Conservation (phyloP, 1,140 invertebrate genomes). For the Scylla paramamosain region DNA sequence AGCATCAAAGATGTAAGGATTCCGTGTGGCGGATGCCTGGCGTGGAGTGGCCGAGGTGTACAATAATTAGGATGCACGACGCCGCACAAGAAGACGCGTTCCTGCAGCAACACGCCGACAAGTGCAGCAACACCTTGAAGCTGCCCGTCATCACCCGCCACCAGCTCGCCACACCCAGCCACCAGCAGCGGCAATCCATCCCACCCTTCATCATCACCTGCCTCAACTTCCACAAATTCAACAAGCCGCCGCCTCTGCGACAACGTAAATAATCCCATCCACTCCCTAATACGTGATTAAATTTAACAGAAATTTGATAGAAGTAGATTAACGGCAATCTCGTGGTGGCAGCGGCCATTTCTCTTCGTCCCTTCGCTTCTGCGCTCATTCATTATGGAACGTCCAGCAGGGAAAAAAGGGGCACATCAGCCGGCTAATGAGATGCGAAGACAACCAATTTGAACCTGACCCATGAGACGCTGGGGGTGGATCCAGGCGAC, state of each 20-base stretch:
- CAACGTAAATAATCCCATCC: constrained; percentile 51
- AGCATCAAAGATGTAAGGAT: too few relatives aligned
- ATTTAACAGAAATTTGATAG: constrained; percentile 63
- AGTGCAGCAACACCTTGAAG: not conserved
- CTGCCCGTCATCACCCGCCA: not conserved
- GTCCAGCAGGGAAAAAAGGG: constrained; percentile 33
- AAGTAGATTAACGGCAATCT: constrained; percentile 48
- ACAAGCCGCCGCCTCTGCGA: not conserved
- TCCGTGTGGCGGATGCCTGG: too few relatives aligned
- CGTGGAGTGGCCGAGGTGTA: not conserved
- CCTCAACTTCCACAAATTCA: not conserved
- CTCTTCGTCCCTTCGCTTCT: not conserved
- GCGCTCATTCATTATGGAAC: constrained; percentile 18
- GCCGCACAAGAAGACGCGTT: not conserved
- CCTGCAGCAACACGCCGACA: not conserved
- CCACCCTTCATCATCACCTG: not conserved
- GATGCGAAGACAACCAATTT: constrained; percentile 59
- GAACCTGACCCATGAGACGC: not conserved
- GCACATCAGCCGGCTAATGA: constrained; percentile 61
- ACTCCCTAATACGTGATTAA: constrained; percentile 41
- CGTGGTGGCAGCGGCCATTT: constrained; percentile 11
- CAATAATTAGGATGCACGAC: not conserved
- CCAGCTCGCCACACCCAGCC: not conserved
- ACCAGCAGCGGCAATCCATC: not conserved
- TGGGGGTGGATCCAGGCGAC: not conserved